A percentile compares a stretch with the other conserved stretches of the same genome.
These are phyloP conservation scores for Mirounga angustirostris DNA, from an alignment of 2,113 vertebrate species.

Conservation along the genomic window DNA sequence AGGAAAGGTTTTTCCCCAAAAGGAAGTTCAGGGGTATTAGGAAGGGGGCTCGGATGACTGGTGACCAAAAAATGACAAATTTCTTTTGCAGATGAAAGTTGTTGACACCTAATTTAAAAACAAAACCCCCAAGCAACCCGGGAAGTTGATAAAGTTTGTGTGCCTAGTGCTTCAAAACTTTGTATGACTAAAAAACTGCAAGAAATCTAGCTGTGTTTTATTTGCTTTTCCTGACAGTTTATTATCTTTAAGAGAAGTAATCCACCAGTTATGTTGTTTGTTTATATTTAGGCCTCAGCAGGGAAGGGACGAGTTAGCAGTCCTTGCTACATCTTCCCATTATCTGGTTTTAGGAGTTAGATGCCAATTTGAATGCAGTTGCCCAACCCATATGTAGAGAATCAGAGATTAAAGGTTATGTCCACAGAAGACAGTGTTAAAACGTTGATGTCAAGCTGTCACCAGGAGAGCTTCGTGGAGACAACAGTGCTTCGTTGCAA, in stretches of 20 bases:
- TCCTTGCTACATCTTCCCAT: not conserved
- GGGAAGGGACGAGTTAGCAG: not conserved
- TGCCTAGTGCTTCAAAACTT: not conserved
- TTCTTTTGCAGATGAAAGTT: not conserved
- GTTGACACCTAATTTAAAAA: not conserved
- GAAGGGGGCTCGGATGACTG: not conserved
- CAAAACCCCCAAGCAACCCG: not conserved
- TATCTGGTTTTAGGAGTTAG: conserved; percentile 5
- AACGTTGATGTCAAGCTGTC: not conserved
- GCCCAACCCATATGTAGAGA: not conserved
- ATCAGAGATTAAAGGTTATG: not conserved
- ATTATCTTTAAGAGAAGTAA: not conserved
- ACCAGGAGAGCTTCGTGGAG: not conserved
- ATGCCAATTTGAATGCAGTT: not conserved
- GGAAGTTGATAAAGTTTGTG: not conserved
- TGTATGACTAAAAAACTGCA: not conserved
- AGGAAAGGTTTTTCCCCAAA: not conserved
- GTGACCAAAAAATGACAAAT: not conserved
- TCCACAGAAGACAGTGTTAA: not conserved
- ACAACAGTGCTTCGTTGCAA: not conserved
- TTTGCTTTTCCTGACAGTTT: not conserved
- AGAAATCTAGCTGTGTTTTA: not conserved
- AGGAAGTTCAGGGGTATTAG: not conserved
- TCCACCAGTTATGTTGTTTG: not conserved
- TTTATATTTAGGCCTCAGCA: not conserved